A percentile compares a stretch with the other conserved stretches of the same genome.
Conservation (phyloP, 2,113 vertebrate species). For the Raphicerus campestris region DNA sequence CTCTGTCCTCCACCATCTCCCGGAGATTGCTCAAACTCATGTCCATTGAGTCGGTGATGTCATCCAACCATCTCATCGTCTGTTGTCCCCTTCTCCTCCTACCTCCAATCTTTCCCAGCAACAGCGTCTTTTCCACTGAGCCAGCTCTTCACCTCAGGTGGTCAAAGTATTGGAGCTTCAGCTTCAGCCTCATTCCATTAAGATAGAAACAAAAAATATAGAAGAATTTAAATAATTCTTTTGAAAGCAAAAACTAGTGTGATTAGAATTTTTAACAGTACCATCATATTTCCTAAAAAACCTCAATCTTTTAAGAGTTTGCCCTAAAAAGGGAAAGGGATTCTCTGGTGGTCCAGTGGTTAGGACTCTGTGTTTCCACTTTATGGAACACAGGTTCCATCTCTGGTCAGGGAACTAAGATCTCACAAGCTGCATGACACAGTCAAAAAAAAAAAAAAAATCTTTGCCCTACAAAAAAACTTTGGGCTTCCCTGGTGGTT, state of each 20-base stretch:
- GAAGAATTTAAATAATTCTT: conserved; percentile 14
- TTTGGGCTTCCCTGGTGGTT: neutral
- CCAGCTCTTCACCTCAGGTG: neutral
- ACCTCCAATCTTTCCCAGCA: neutral
- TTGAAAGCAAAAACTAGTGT: neutral
- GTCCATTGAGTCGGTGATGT: neutral
- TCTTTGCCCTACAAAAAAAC: neutral
- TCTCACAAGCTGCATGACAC: neutral
- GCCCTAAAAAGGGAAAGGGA: neutral
- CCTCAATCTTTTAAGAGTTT: neutral
- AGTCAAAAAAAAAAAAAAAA: neutral
- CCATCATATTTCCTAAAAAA: neutral
- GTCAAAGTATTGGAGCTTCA: neutral
- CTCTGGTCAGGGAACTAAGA: neutral
- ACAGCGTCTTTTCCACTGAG: neutral
- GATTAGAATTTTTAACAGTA: conserved; percentile 28
- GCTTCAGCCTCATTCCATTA: neutral
- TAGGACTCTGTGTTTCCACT: neutral
- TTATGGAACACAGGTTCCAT: neutral
- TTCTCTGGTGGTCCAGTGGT: neutral
- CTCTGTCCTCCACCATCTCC: neutral
- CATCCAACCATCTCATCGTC: neutral
- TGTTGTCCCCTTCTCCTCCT: neutral
- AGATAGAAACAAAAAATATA: neutral
- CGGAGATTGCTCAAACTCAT: neutral